phyloP scores from a whole-genome alignment of 2,888 invertebrate genomes.

The Sarcophaga subvicina region DNA sequence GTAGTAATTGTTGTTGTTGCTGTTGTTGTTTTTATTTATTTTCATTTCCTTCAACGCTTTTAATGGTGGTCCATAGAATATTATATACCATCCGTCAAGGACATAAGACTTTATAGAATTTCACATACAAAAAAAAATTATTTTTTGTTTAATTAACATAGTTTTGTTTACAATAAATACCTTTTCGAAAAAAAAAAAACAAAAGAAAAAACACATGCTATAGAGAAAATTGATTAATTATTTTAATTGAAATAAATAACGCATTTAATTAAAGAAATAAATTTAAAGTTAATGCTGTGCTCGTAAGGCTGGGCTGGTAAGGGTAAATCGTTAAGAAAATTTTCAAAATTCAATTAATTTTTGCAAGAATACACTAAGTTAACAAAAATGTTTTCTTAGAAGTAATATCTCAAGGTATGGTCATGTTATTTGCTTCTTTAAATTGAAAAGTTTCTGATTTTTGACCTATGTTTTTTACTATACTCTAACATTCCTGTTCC shows the following conservation, averaged over 20 bases:
- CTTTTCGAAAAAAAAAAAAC: background rate
- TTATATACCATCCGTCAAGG: background rate
- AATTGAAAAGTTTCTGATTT: too few species aligned
- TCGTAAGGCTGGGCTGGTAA: background rate
- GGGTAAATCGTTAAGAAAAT: too few species aligned
- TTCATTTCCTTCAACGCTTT: constrained; percentile 5
- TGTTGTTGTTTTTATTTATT: background rate
- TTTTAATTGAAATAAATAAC: background rate
- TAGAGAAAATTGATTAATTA: background rate
- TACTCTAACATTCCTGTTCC: too few species aligned
- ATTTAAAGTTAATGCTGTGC: background rate
- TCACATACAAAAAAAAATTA: too few species aligned
- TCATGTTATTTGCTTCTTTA: too few species aligned
- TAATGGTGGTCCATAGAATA: background rate
- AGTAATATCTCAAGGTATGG: too few species aligned
- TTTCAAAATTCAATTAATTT: background rate
- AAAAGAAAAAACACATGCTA: background rate
- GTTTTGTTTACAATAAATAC: background rate
- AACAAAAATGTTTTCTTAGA: too few species aligned
- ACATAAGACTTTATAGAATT: background rate
- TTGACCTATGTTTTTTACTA: too few species aligned
- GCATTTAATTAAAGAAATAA: background rate
- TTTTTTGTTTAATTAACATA: background rate
- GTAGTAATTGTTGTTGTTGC: background rate
- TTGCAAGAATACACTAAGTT: background rate